Percentiles rank a stretch among this genome's conserved stretches.
Evolutionary conservation across 2,797 vertebrate genomes (phyloP).

Genomic region (Streptopelia turtur): DNA sequence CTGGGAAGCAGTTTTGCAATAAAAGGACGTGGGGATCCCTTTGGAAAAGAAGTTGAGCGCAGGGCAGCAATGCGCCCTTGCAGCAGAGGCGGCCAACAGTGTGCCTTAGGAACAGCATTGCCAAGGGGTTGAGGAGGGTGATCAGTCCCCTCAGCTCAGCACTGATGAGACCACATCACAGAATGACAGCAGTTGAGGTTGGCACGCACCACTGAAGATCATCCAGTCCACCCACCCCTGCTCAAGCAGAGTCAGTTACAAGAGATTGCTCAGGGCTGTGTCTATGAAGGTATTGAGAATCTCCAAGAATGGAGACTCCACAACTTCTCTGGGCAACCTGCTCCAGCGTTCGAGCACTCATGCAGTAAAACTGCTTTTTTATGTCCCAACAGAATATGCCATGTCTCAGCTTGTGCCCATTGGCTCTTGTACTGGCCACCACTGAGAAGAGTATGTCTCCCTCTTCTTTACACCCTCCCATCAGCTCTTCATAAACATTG

Average conservation of each 20-base stretch:
- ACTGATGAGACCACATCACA: background rate
- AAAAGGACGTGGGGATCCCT: background rate
- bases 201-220: background rate
- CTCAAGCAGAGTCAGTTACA: background rate
- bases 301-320: background rate
- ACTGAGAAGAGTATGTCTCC: background rate
- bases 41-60: background rate
- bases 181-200: background rate
- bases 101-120: background rate
- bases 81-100: background rate
- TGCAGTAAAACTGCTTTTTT: background rate
- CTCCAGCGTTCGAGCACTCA: background rate
- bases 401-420: background rate
- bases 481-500: background rate
- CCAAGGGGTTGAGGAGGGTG: accelerated
- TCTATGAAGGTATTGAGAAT: background rate
- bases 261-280: background rate
- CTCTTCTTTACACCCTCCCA: background rate
- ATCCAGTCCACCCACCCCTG: background rate
- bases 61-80: background rate
- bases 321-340: background rate
- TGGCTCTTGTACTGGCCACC: background rate
- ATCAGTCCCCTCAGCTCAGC: background rate
- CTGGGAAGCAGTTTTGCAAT: background rate
- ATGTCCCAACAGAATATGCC: accelerated